These are phyloP conservation scores for Irena cyanogastra DNA, from an alignment of 2,113 vertebrate genomes.

Conservation along the genomic window DNA sequence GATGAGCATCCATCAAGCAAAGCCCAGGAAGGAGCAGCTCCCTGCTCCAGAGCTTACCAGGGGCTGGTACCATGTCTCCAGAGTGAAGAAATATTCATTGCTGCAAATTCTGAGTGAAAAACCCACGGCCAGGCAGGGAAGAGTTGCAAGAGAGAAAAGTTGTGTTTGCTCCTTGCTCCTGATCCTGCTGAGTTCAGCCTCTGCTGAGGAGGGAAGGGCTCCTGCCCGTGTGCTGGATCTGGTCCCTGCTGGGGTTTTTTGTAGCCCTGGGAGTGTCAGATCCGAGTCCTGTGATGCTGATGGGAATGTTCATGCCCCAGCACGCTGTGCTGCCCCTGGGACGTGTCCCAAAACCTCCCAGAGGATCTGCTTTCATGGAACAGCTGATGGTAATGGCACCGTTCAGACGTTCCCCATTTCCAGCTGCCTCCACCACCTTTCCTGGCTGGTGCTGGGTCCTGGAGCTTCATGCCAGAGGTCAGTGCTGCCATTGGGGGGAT, in stretches of 20 bases:
- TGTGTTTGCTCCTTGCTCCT: not conserved
- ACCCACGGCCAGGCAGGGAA: not conserved
- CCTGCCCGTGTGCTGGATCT: not conserved
- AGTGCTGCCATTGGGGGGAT: not conserved
- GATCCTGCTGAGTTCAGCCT: not conserved
- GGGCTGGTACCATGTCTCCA: not conserved
- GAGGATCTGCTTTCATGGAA: not conserved
- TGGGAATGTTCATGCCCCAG: not conserved
- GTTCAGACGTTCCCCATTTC: rapidly evolving
- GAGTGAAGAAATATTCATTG: not conserved
- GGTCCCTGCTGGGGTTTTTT: not conserved
- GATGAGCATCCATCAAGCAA: constrained; percentile 43
- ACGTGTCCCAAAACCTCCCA: not conserved
- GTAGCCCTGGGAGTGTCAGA: not conserved
- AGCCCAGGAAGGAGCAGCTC: not conserved
- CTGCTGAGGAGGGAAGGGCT: not conserved
- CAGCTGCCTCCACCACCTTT: not conserved
- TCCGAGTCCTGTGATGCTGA: not conserved
- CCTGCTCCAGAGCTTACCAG: not conserved
- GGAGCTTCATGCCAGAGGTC: not conserved
- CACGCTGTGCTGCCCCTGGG: not conserved
- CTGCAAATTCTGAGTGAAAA: not conserved
- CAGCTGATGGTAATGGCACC: not conserved
- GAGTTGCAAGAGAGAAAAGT: not conserved
- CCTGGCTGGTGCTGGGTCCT: rapidly evolving